Percentiles rank a stretch among this genome's conserved stretches.
phyloP scores from a whole-genome alignment of 2,888 invertebrate genomes.

The Plagiodera versicolora region DNA sequence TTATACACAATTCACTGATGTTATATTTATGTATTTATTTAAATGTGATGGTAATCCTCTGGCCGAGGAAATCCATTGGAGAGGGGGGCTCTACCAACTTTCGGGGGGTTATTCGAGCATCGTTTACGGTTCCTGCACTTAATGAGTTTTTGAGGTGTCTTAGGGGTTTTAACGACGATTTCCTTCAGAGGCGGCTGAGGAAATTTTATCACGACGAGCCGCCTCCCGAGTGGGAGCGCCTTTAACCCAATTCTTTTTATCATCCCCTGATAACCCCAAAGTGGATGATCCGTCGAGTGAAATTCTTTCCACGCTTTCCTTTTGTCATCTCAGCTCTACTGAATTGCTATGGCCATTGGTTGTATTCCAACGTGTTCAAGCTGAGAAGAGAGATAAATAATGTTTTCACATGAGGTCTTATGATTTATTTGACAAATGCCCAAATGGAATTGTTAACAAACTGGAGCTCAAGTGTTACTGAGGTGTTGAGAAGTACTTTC shows the following conservation, averaged over 20 bases:
- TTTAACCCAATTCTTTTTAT: neutral
- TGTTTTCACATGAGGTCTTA: too few relatives aligned
- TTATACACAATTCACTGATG: constrained; percentile 57
- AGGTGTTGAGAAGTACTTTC: too few relatives aligned
- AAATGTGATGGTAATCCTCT: constrained; percentile 57
- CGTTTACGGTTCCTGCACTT: constrained; percentile 51
- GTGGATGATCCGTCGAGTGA: too few relatives aligned
- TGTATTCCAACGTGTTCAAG: too few relatives aligned
- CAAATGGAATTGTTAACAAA: too few relatives aligned
- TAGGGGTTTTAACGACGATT: constrained; percentile 47
- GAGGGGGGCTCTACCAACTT: constrained; percentile 37
- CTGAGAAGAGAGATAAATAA: too few relatives aligned
- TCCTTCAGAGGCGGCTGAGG: constrained; percentile 32
- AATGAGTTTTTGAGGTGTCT: constrained; percentile 52
- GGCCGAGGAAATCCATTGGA: constrained; percentile 48
- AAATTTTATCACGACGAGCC: neutral
- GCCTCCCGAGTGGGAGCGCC: neutral
- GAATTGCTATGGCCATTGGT: too few relatives aligned
- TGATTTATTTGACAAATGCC: too few relatives aligned
- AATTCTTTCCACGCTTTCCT: too few relatives aligned
- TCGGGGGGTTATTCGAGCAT: constrained; percentile 39
- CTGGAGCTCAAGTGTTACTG: too few relatives aligned
- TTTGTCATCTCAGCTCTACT: too few relatives aligned
- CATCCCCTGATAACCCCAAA: neutral
- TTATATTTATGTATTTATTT: constrained; percentile 59